Conservation (phyloP, 2,797 vertebrate species). For the Rhabdophis nuchalis region DNA sequence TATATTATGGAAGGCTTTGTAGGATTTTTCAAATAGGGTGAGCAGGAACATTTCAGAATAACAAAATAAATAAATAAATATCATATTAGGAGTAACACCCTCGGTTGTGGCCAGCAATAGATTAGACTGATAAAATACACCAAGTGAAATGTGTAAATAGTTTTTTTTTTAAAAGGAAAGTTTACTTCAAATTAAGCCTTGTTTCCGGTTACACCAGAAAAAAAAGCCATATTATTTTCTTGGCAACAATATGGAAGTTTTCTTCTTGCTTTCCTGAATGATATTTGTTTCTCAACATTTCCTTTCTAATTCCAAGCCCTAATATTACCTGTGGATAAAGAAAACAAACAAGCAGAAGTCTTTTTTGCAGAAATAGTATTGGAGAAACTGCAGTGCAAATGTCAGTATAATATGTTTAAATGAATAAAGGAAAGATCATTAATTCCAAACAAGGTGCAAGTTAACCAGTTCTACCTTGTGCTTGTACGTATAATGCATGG, state of each 20-base stretch:
- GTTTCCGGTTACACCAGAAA: neutral
- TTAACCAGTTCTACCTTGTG: neutral
- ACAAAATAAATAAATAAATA: neutral
- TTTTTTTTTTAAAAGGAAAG: too few relatives aligned
- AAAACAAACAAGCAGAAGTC: neutral
- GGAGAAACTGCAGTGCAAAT: neutral
- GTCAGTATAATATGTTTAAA: conserved; percentile 1
- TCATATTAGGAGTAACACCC: neutral
- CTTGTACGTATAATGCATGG: neutral
- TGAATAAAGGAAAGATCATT: conserved; percentile 14
- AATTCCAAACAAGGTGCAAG: neutral
- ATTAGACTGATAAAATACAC: neutral
- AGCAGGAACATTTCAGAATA: neutral
- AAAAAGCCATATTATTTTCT: neutral
- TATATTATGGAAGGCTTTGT: neutral
- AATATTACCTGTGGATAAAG: neutral
- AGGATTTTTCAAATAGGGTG: neutral
- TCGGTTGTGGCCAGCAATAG: neutral
- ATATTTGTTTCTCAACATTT: neutral
- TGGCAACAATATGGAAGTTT: neutral
- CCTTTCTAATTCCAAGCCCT: neutral
- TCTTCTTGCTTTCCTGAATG: neutral
- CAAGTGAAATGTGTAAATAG: neutral
- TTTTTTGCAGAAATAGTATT: neutral
- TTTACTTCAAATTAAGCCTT: neutral